These are phyloP conservation scores for Atta cephalotes DNA, from an alignment of 1,140 invertebrate genomes.

Conservation along the genomic window DNA sequence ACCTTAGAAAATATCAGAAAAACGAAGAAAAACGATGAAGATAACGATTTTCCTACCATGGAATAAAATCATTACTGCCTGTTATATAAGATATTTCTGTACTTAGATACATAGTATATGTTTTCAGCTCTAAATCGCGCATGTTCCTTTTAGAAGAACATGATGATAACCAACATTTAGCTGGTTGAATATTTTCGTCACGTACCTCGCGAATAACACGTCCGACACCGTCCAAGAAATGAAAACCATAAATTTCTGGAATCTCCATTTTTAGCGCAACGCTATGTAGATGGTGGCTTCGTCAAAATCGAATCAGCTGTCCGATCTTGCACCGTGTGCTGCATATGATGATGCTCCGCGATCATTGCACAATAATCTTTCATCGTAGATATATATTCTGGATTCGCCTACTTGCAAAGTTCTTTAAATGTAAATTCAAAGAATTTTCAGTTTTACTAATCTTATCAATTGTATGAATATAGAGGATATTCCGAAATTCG, in stretches of 20 bases:
- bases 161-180: constrained; percentile 54
- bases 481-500: too few relatives aligned
- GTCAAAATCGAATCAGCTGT: constrained; percentile 72
- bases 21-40: background rate
- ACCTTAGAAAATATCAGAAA: background rate
- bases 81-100: constrained; percentile 33
- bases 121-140: background rate
- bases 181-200: constrained; percentile 73
- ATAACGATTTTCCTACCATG: background rate
- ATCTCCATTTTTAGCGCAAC: constrained; percentile 59
- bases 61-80: constrained; percentile 46
- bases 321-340: background rate
- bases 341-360: constrained; percentile 3
- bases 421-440: background rate
- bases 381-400: background rate
- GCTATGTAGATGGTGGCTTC: constrained; percentile 48
- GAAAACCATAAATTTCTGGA: constrained; percentile 77
- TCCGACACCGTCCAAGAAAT: constrained; percentile 73
- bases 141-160: constrained; percentile 46
- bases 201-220: constrained; percentile 69
- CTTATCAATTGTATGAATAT: background rate
- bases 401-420: background rate
- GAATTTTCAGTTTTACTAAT: background rate
- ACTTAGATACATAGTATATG: constrained; percentile 37
- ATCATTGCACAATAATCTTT: background rate